Conservation (phyloP, 1,140 invertebrate species). For the Marisa cornuarietis region DNA sequence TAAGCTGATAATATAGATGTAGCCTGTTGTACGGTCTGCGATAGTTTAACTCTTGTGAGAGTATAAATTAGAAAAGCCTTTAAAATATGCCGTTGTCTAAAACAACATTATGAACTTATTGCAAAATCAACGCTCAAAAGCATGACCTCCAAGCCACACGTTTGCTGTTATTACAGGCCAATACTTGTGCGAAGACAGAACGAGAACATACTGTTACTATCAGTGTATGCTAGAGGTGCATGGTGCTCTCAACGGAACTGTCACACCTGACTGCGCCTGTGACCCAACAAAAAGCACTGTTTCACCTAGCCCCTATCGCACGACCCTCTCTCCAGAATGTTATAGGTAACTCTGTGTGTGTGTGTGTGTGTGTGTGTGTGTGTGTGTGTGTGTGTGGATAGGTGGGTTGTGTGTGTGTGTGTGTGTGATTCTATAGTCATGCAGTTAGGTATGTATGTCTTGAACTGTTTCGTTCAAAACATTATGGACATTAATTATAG, state of each 20-base stretch:
- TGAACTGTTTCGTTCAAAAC: not conserved
- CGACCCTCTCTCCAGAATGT: too few relatives aligned
- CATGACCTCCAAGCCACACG: too few relatives aligned
- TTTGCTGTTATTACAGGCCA: not conserved
- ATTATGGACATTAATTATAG: not conserved
- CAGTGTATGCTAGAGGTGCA: constrained; percentile 5
- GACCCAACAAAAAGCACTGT: not conserved
- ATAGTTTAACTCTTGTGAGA: too few relatives aligned
- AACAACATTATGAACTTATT: too few relatives aligned
- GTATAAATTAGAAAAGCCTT: too few relatives aligned
- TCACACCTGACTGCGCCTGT: constrained; percentile 10
- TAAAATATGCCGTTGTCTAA: too few relatives aligned
- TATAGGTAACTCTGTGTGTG: not conserved
- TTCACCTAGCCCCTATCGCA: too few relatives aligned
- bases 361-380: not conserved
- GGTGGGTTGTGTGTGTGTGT: not conserved
- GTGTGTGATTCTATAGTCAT: not conserved
- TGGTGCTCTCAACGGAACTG: not conserved
- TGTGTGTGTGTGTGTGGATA: not conserved
- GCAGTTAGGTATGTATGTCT: not conserved
- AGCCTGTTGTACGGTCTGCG: too few relatives aligned
- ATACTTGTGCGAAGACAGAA: not conserved
- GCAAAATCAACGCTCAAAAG: too few relatives aligned
- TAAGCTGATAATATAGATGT: too few relatives aligned
- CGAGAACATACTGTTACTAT: not conserved